Conservation (phyloP, 2,113 vertebrate species). For the Ceuthmochares aereus region DNA sequence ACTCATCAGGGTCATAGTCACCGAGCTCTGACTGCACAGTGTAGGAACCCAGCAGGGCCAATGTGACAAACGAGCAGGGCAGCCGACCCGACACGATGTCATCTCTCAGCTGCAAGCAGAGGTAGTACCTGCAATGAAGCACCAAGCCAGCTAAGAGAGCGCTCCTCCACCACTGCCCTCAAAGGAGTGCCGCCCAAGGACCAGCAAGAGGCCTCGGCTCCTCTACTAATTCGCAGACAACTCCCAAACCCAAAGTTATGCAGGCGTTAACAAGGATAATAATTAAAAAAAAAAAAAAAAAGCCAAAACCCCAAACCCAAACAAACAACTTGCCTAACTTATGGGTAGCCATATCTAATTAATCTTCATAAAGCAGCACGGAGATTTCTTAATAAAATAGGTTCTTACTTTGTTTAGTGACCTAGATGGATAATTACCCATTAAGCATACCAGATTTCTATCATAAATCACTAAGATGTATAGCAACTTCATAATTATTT, state of each 20-base stretch:
- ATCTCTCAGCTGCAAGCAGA: constrained; percentile 93
- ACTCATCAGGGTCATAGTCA: constrained; percentile 91
- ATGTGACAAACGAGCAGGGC: constrained; percentile 95
- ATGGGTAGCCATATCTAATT: background rate
- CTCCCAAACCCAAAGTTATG: background rate
- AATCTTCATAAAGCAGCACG: background rate
- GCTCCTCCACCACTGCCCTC: background rate
- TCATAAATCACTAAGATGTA: background rate
- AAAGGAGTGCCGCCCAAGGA: rapidly evolving
- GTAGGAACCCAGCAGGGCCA: constrained; percentile 92
- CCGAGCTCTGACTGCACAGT: constrained; percentile 94
- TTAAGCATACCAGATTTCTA: background rate
- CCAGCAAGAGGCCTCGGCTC: rapidly evolving
- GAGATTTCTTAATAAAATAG: background rate
- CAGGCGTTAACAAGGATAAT: background rate
- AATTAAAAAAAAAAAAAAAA: background rate
- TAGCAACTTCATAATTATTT: background rate
- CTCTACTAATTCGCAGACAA: background rate
- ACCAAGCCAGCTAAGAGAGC: background rate
- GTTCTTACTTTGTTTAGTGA: background rate
- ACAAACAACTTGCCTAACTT: background rate
- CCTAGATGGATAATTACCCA: background rate
- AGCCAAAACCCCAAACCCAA: too few species aligned
- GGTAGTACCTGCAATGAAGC: constrained; percentile 87
- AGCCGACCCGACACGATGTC: constrained; percentile 93